These are phyloP conservation scores for Acanthococcus lagerstroemiae DNA, from an alignment of 2,888 invertebrate species.

Conservation along the genomic window DNA sequence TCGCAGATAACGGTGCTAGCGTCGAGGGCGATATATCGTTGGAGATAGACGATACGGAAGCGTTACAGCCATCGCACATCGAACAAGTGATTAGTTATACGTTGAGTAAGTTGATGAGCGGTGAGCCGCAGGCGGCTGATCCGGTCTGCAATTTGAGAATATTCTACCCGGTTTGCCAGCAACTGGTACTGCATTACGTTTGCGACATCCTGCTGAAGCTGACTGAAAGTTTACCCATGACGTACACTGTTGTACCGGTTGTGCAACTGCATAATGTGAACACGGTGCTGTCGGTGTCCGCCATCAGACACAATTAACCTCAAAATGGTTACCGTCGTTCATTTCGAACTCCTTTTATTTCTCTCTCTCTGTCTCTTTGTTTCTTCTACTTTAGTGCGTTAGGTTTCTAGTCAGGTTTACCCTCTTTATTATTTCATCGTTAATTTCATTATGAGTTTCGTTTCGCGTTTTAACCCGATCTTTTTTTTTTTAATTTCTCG, in stretches of 20 bases:
- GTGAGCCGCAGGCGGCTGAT: slow-evolving; percentile 37
- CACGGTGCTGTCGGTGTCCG: slow-evolving; percentile 74
- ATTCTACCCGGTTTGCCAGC: slow-evolving; percentile 33
- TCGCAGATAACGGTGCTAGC: slow-evolving; percentile 43
- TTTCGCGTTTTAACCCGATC: too few species aligned
- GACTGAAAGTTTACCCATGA: slow-evolving; percentile 45
- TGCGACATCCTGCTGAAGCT: slow-evolving; percentile 34
- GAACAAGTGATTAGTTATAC: slow-evolving; percentile 47
- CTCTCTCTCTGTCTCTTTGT: too few species aligned
- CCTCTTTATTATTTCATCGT: too few species aligned
- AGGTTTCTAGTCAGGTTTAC: too few species aligned
- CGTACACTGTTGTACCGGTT: slow-evolving; percentile 68
- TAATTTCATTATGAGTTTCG: too few species aligned
- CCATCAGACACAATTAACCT: slow-evolving; percentile 58
- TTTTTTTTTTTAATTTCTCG: too few species aligned
- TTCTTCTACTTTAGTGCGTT: too few species aligned
- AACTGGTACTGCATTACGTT: slow-evolving; percentile 31
- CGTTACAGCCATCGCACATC: slow-evolving; percentile 36
- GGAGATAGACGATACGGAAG: slow-evolving; percentile 16
- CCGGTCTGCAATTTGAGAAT: slow-evolving; percentile 32
- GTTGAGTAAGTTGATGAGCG: slow-evolving; percentile 44
- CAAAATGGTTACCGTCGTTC: neutral
- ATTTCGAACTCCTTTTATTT: too few species aligned
- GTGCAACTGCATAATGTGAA: slow-evolving; percentile 67
- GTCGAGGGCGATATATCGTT: slow-evolving; percentile 20